Conservation (phyloP, 2,797 vertebrate genomes). For the Hozukius guyotensis region DNA sequence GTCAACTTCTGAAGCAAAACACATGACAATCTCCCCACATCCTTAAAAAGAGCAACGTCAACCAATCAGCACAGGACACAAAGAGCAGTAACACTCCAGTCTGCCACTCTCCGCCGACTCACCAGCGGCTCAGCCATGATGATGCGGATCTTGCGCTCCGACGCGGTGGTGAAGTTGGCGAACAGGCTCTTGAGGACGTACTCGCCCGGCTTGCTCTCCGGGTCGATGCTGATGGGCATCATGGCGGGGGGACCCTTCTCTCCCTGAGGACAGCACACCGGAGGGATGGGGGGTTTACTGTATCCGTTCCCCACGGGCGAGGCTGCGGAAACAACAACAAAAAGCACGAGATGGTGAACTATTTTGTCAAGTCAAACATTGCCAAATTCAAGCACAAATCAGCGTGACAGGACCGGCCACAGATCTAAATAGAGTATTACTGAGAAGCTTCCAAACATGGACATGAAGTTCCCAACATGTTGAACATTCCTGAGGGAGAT, state of each 20-base stretch:
- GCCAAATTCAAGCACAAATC: constrained; percentile 36
- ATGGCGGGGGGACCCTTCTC: constrained; percentile 93
- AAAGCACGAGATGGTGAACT: constrained; percentile 17
- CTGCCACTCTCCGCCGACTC: constrained; percentile 71
- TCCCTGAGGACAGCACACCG: constrained; percentile 88
- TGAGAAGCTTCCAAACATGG: constrained; percentile 70
- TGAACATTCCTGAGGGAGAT: constrained; percentile 70
- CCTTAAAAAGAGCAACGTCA: background rate
- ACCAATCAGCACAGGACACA: background rate
- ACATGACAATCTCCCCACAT: background rate
- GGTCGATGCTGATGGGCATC: constrained; percentile 93
- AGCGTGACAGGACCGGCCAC: constrained; percentile 19
- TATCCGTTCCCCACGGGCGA: constrained; percentile 96
- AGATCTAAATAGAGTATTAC: constrained; percentile 35
- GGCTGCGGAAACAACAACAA: constrained; percentile 80
- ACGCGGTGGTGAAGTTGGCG: constrained; percentile 92
- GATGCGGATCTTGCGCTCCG: constrained; percentile 95
- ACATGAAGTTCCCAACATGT: constrained; percentile 70
- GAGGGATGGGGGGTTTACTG: constrained; percentile 90
- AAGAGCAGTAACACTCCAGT: background rate
- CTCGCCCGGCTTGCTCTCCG: constrained; percentile 96
- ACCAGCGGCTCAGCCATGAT: constrained; percentile 98
- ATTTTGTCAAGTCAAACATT: constrained; percentile 8
- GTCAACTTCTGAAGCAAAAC: background rate
- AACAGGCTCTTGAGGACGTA: constrained; percentile 97